phyloP scores from a whole-genome alignment of 2,888 invertebrate species.

The Apomyelois bistriatella region DNA sequence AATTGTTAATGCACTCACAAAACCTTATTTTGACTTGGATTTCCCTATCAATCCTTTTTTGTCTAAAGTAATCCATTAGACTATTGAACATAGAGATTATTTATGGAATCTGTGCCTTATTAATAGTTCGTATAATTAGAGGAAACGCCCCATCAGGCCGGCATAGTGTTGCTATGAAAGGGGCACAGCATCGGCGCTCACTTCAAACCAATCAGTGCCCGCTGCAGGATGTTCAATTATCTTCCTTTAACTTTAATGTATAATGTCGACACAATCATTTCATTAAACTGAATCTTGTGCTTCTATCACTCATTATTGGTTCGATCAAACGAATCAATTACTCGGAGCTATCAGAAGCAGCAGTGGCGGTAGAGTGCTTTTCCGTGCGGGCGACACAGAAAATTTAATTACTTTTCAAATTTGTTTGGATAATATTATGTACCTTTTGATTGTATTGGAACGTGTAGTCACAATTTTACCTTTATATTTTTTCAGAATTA shows the following conservation, averaged over 20 bases:
- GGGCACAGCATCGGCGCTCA: constrained; percentile 47
- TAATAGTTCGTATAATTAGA: constrained; percentile 77
- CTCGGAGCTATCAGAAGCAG: constrained; percentile 24
- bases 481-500: too few species aligned
- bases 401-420: constrained; percentile 3
- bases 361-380: constrained; percentile 2
- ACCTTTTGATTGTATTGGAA: too few species aligned
- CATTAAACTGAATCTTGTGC: constrained; percentile 70
- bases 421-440: not conserved
- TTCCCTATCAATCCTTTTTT: not conserved
- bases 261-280: constrained; percentile 77
- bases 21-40: not conserved
- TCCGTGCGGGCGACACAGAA: not conserved
- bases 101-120: constrained; percentile 57
- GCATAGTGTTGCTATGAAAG: constrained; percentile 55
- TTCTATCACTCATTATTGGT: constrained; percentile 64
- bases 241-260: constrained; percentile 72
- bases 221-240: constrained; percentile 77
- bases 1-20: not conserved
- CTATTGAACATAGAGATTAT: constrained; percentile 46
- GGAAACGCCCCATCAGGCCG: constrained; percentile 71
- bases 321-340: constrained; percentile 62
- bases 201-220: constrained; percentile 63
- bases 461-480: too few species aligned
- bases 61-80: constrained; percentile 23